A percentile compares a stretch with the other conserved stretches of the same genome.
Evolutionary conservation across 2,888 invertebrate species (phyloP).

Genomic region (Habrosyne pyritoides): DNA sequence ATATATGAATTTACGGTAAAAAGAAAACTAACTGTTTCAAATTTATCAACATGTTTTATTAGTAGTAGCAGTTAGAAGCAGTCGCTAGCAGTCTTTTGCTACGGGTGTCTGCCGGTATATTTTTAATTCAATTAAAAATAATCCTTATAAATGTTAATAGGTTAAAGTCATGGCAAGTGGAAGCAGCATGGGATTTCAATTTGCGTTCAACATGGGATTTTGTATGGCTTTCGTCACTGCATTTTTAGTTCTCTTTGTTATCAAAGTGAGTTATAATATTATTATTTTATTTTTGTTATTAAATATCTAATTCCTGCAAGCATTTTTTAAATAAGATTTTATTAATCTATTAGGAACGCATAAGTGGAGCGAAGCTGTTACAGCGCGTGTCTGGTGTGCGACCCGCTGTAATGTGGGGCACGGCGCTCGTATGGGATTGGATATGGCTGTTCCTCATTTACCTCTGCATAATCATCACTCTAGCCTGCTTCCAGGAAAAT

Average conservation of each 20-base stretch:
- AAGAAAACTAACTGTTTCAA: too few species aligned
- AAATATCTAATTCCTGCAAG: background rate
- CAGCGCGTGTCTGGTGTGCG: constrained; percentile 89
- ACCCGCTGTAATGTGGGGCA: constrained; percentile 87
- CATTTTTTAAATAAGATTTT: constrained; percentile 2
- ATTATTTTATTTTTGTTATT: background rate
- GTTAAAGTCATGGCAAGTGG: constrained; percentile 75
- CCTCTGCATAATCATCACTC: constrained; percentile 82
- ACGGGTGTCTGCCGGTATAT: too few species aligned
- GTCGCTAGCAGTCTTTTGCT: too few species aligned
- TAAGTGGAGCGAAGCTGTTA: constrained; percentile 86
- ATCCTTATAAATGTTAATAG: too few species aligned
- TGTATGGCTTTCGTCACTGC: constrained; percentile 90
- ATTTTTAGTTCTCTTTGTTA: constrained; percentile 84
- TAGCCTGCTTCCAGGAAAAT: constrained; percentile 87
- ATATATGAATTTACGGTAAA: too few species aligned
- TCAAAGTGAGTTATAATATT: constrained; percentile 62
- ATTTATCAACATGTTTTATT: too few species aligned
- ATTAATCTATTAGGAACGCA: constrained; percentile 84
- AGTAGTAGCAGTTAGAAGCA: too few species aligned
- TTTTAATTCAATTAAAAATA: too few species aligned
- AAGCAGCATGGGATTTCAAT: constrained; percentile 81
- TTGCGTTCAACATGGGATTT: constrained; percentile 89
- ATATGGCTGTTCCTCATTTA: constrained; percentile 85
- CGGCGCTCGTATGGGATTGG: constrained; percentile 87